Conservation (phyloP, 2,888 invertebrate genomes). For the Acrobasis suavella region DNA sequence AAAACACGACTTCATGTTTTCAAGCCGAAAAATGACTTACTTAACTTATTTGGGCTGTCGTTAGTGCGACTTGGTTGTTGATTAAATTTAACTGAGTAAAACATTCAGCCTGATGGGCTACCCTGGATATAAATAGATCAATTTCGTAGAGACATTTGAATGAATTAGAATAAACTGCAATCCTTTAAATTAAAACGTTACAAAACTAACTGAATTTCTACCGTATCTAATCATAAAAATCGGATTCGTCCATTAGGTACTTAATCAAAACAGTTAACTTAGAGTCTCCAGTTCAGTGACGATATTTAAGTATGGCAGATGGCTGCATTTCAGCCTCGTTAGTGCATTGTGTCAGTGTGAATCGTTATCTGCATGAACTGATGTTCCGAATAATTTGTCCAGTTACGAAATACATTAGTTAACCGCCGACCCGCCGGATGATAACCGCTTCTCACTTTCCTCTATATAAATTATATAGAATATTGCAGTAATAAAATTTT, state of each 20-base stretch:
- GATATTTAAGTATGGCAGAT: conserved; percentile 47
- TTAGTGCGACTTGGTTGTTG: too few species aligned
- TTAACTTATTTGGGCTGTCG: too few species aligned
- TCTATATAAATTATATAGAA: neutral
- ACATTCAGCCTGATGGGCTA: too few species aligned
- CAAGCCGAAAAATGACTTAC: too few species aligned
- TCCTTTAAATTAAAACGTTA: too few species aligned
- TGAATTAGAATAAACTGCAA: too few species aligned
- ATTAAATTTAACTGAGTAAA: too few species aligned
- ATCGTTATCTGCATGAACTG: conserved; percentile 37
- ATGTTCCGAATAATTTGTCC: conserved; percentile 27
- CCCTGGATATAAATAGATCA: too few species aligned
- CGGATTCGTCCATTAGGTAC: neutral
- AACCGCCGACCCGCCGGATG: neutral
- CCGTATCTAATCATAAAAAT: neutral
- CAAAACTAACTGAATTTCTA: too few species aligned
- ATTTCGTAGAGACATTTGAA: too few species aligned
- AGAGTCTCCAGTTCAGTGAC: neutral
- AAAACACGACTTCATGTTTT: too few species aligned
- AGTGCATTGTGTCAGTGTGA: conserved; percentile 43
- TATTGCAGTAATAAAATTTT: conserved; percentile 20
- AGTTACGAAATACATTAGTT: conserved; percentile 27
- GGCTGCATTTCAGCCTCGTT: conserved; percentile 59
- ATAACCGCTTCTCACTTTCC: conserved; percentile 12
- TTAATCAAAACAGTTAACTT: neutral